These are phyloP conservation scores for Poeciliopsis gracilis DNA, from an alignment of 2,797 vertebrate species.

Conservation along the genomic window DNA sequence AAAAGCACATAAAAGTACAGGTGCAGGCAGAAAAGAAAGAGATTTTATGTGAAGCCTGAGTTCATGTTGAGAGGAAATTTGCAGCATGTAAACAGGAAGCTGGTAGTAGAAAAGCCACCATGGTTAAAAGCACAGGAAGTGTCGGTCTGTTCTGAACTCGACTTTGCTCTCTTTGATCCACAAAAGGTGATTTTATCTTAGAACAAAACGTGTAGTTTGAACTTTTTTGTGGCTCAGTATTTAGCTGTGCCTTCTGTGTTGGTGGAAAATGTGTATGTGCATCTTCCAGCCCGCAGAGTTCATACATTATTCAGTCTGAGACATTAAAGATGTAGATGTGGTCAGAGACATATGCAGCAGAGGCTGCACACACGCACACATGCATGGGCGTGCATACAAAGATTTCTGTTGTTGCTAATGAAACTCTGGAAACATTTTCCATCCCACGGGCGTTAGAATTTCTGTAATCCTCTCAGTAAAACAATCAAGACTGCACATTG, in stretches of 20 bases:
- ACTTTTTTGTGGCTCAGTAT: slow-evolving; percentile 8
- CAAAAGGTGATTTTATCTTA: slow-evolving; percentile 15
- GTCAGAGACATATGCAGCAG: slow-evolving; percentile 73
- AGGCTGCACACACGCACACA: slow-evolving; percentile 19
- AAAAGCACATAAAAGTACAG: slow-evolving; percentile 12
- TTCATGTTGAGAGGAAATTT: slow-evolving; percentile 51
- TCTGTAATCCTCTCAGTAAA: slow-evolving; percentile 19
- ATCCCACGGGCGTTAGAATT: slow-evolving; percentile 25
- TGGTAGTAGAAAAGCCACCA: slow-evolving; percentile 21
- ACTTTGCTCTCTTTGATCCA: slow-evolving; percentile 36
- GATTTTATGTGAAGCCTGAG: slow-evolving; percentile 11
- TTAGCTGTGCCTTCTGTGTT: slow-evolving; percentile 27
- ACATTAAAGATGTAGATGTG: slow-evolving; percentile 84
- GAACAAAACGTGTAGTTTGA: slow-evolving; percentile 4
- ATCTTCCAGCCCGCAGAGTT: slow-evolving; percentile 56
- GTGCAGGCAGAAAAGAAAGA: not conserved
- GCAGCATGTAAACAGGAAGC: slow-evolving; percentile 66
- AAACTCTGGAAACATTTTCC: slow-evolving; percentile 49
- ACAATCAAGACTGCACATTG: slow-evolving; percentile 25
- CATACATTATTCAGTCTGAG: slow-evolving; percentile 79
- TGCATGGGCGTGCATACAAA: slow-evolving; percentile 18
- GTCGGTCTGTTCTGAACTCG: slow-evolving; percentile 27
- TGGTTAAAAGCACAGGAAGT: slow-evolving; percentile 17
- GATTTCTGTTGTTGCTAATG: slow-evolving; percentile 36
- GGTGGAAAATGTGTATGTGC: slow-evolving; percentile 32